phyloP scores from a whole-genome alignment of 2,113 vertebrate species.

The Sminthopsis crassicaudata region DNA sequence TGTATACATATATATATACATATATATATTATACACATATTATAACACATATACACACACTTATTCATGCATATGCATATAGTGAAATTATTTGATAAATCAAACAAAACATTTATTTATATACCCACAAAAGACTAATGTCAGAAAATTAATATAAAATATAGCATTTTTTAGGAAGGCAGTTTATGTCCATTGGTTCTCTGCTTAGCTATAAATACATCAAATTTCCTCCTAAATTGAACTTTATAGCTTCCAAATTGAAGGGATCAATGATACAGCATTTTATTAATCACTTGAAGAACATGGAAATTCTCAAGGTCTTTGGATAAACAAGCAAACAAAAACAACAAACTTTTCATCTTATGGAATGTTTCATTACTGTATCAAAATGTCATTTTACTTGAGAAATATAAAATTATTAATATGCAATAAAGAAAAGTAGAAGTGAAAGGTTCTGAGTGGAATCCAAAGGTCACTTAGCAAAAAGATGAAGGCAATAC shows the following conservation, averaged over 20 bases:
- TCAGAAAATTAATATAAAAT: background rate
- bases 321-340: background rate
- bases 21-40: background rate
- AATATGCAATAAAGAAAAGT: background rate
- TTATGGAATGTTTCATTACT: background rate
- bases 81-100: background rate
- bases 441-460: background rate
- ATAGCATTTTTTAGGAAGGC: background rate
- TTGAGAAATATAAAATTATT: background rate
- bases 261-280: background rate
- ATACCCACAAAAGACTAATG: background rate
- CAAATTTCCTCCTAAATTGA: background rate
- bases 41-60: background rate
- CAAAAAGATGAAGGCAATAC: background rate
- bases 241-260: background rate
- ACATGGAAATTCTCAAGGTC: background rate
- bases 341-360: background rate
- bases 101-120: background rate
- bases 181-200: background rate
- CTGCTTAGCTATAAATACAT: background rate
- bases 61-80: background rate
- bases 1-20: background rate
- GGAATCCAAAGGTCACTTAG: background rate
- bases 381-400: background rate
- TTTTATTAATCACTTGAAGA: background rate